phyloP scores from a whole-genome alignment of 2,113 vertebrate species.

The Prionailurus viverrinus region DNA sequence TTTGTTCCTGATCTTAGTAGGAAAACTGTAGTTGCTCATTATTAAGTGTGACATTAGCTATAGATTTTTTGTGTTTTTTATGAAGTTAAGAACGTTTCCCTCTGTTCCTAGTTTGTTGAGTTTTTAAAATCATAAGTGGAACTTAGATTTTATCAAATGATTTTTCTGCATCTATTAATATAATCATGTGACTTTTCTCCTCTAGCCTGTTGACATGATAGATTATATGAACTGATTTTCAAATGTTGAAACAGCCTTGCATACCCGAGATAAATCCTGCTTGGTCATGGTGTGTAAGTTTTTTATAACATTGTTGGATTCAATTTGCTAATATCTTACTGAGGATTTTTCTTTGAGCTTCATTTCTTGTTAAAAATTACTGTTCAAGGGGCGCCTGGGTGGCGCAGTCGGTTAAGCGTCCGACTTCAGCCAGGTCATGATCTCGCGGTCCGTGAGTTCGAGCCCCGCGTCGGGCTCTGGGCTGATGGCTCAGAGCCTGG shows the following conservation, averaged over 20 bases:
- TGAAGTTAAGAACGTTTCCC: neutral
- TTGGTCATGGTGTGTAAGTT: neutral
- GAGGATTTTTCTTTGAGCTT: neutral
- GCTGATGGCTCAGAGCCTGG: no score
- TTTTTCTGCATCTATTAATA: neutral
- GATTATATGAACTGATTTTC: slow-evolving; percentile 2
- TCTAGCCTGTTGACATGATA: neutral
- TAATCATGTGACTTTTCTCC: neutral
- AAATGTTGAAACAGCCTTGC: slow-evolving; percentile 11
- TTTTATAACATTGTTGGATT: slow-evolving; percentile 1
- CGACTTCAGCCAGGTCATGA: no score
- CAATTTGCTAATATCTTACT: slow-evolving; percentile 1
- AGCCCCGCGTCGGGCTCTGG: no score
- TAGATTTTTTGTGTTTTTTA: neutral
- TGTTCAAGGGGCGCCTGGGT: no score
- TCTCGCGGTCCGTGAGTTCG: no score
- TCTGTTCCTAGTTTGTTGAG: neutral
- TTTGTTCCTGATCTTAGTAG: neutral
- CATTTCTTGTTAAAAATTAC: slow-evolving; percentile 29
- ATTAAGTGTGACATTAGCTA: neutral
- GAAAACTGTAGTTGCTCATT: neutral
- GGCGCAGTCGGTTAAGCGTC: no score
- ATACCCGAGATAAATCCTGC: neutral
- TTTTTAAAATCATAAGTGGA: neutral
- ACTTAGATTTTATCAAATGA: neutral